These are phyloP conservation scores for Odontocolon sp. DNA, from an alignment of 2,888 invertebrate species.

Conservation along the genomic window DNA sequence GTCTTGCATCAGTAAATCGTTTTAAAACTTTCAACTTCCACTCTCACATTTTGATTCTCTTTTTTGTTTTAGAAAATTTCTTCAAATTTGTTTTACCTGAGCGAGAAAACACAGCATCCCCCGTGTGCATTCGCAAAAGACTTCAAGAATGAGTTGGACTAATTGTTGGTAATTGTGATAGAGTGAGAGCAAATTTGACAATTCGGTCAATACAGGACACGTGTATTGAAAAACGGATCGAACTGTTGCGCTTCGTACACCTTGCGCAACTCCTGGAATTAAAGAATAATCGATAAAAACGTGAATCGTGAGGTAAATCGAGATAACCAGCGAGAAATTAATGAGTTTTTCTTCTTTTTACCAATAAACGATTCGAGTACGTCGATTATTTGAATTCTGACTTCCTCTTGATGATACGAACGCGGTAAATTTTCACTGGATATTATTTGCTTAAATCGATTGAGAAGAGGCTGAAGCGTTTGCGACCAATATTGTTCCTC, in stretches of 20 bases:
- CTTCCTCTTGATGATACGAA: slow-evolving; percentile 84
- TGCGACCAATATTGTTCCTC: slow-evolving; percentile 70
- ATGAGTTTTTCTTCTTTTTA: slow-evolving; percentile 67
- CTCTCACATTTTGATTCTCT: no score
- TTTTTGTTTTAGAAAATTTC: neutral
- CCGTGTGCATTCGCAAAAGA: slow-evolving; percentile 88
- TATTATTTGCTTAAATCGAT: slow-evolving; percentile 83
- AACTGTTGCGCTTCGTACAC: slow-evolving; percentile 82
- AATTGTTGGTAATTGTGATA: slow-evolving; percentile 92
- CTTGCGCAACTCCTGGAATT: slow-evolving; percentile 85
- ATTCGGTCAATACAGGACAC: slow-evolving; percentile 85
- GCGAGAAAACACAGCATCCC: slow-evolving; percentile 86
- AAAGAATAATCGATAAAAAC: neutral
- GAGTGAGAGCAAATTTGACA: slow-evolving; percentile 86
- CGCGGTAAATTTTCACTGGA: slow-evolving; percentile 82
- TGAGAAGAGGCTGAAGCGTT: slow-evolving; percentile 81
- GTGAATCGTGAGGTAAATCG: neutral
- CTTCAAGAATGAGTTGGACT: slow-evolving; percentile 88
- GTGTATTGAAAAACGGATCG: slow-evolving; percentile 84
- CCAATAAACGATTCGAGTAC: slow-evolving; percentile 89
- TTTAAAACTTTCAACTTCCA: no score
- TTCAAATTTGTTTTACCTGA: slow-evolving; percentile 68
- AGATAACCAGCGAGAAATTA: neutral
- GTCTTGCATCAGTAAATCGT: neutral
- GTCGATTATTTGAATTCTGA: slow-evolving; percentile 87